A percentile compares a stretch with the other conserved stretches of the same genome.
phyloP scores from a whole-genome alignment of 2,797 vertebrate species.

The Catharus ustulatus region DNA sequence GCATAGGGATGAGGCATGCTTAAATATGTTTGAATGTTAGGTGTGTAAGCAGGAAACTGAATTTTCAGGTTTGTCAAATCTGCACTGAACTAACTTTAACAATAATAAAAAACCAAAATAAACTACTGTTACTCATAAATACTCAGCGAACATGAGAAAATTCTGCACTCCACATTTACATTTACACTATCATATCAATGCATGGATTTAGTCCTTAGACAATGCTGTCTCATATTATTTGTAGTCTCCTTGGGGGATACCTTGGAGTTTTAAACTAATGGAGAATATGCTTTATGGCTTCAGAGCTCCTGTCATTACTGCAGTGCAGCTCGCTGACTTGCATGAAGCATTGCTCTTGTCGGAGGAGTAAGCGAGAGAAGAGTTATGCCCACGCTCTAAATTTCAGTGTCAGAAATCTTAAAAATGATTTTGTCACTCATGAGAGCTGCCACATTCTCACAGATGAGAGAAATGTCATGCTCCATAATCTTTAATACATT shows the following conservation, averaged over 20 bases:
- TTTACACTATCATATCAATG: not conserved
- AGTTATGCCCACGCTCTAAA: constrained; percentile 26
- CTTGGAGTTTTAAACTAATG: constrained; percentile 37
- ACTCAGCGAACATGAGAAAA: not conserved
- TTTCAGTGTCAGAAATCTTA: constrained; percentile 29
- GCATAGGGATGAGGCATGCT: not conserved
- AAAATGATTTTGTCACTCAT: constrained; percentile 1
- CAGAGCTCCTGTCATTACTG: constrained; percentile 25
- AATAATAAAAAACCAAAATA: not conserved
- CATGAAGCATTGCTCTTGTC: not conserved
- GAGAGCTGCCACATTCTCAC: not conserved
- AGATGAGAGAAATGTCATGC: constrained; percentile 35
- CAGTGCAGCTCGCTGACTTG: not conserved
- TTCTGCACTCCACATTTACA: not conserved
- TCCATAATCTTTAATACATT: constrained; percentile 47
- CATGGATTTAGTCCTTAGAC: constrained; percentile 27
- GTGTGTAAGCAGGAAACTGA: not conserved
- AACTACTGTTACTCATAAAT: not conserved
- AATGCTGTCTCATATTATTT: constrained; percentile 28
- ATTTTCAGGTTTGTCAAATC: not conserved
- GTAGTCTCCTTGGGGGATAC: constrained; percentile 26
- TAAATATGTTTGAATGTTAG: not conserved
- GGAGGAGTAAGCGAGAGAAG: not conserved
- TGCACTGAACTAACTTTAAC: not conserved
- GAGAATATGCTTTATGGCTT: constrained; percentile 40